Conservation (phyloP, 1,140 invertebrate genomes). For the Dinoponera quadriceps region DNA sequence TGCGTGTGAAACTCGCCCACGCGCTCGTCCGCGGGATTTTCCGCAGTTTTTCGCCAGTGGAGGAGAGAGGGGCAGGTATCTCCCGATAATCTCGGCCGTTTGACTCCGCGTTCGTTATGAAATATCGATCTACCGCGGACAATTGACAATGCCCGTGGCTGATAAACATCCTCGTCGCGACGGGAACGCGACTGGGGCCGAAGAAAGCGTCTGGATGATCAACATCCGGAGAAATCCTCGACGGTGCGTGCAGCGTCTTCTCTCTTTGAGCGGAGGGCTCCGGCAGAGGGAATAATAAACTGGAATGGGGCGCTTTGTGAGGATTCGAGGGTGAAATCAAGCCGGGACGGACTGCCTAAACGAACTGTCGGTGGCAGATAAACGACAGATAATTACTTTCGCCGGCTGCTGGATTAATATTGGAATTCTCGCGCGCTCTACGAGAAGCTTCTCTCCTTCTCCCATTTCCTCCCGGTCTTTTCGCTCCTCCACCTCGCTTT, state of each 20-base stretch:
- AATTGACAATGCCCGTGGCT: constrained; percentile 29
- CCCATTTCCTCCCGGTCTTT: constrained; percentile 44
- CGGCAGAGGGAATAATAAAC: constrained; percentile 60
- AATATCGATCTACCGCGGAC: neutral
- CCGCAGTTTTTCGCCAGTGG: constrained; percentile 6
- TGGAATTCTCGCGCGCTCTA: constrained; percentile 52
- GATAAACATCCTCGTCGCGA: constrained; percentile 10
- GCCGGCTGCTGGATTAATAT: constrained; percentile 65
- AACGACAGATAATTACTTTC: constrained; percentile 70
- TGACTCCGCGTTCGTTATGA: constrained; percentile 8
- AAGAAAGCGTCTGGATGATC: constrained; percentile 22
- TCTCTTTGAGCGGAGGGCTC: neutral
- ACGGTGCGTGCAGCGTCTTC: neutral
- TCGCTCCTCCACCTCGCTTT: neutral
- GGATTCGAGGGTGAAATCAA: constrained; percentile 61
- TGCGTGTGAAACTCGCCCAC: constrained; percentile 22
- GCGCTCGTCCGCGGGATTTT: constrained; percentile 32
- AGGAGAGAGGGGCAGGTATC: neutral
- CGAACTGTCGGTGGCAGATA: constrained; percentile 70
- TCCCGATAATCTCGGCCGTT: constrained; percentile 17
- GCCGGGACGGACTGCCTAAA: constrained; percentile 44
- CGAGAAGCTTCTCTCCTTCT: constrained; percentile 49
- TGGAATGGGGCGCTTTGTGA: constrained; percentile 45
- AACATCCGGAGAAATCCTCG: constrained; percentile 17
- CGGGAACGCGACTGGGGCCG: neutral